Conservation (phyloP, 2,888 invertebrate genomes). For the Carterocephalus palaemon region DNA sequence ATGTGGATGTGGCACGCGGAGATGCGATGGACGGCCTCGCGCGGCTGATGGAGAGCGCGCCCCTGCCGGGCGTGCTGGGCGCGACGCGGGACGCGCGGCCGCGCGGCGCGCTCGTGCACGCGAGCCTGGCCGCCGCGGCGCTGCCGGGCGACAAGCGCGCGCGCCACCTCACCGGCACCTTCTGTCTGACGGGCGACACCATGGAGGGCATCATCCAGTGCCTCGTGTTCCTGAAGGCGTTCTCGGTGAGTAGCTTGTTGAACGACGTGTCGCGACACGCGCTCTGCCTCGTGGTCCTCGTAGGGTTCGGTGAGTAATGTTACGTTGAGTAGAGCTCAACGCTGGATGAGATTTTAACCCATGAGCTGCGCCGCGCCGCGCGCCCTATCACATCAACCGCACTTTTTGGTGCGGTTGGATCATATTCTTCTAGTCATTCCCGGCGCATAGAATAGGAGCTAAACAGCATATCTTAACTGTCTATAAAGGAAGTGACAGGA, state of each 20-base stretch:
- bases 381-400: no score
- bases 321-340: no score
- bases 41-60: slow-evolving; percentile 87
- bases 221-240: slow-evolving; percentile 93
- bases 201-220: slow-evolving; percentile 97
- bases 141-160: slow-evolving; percentile 85
- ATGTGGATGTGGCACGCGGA: slow-evolving; percentile 30
- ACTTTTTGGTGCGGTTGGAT: no score
- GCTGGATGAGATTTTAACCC: no score
- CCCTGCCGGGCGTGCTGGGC: slow-evolving; percentile 79
- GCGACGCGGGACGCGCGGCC: slow-evolving; percentile 78
- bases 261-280: no score
- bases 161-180: slow-evolving; percentile 91
- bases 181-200: slow-evolving; percentile 93
- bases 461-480: no score
- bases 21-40: slow-evolving; percentile 87
- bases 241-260: slow-evolving; percentile 87
- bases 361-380: no score
- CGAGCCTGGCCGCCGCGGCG: slow-evolving; percentile 86
- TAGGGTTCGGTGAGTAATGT: no score
- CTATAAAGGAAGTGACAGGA: no score
- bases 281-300: no score
- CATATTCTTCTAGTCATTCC: no score
- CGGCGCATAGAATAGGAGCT: no score
- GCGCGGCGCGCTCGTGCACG: slow-evolving; percentile 87